These are phyloP conservation scores for Scaptomyza polygonia DNA, from an alignment of 2,888 invertebrate genomes.

Conservation along the genomic window DNA sequence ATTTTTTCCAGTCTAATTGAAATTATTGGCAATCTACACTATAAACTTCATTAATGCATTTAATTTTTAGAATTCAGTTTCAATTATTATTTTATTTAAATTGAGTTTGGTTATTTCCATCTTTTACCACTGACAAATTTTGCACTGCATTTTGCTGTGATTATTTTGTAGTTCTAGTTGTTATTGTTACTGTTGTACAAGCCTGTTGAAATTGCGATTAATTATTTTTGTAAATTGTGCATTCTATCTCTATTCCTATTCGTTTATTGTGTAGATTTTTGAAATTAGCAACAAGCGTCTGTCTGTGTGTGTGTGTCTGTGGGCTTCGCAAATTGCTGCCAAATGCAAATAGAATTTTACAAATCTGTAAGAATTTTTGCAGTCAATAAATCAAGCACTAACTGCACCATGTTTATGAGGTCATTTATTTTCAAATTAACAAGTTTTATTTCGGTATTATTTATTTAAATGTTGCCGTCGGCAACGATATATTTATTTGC, in stretches of 20 bases:
- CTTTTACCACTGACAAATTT: constrained; percentile 32
- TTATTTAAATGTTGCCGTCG: constrained; percentile 31
- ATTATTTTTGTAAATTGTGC: constrained; percentile 49
- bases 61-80: constrained; percentile 14
- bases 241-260: not conserved
- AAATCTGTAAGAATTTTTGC: constrained; percentile 60
- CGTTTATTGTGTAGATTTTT: constrained; percentile 52
- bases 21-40: not conserved
- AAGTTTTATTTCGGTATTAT: no score
- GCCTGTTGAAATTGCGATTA: constrained; percentile 52
- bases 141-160: constrained; percentile 29
- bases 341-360: constrained; percentile 46
- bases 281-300: constrained; percentile 47
- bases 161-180: constrained; percentile 8
- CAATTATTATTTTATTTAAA: constrained; percentile 13
- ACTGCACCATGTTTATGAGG: no score
- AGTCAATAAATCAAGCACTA: constrained; percentile 42
- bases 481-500: constrained; percentile 37
- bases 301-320: constrained; percentile 19
- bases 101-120: constrained; percentile 8
- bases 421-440: no score
- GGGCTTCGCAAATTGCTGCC: constrained; percentile 27
- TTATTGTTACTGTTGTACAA: constrained; percentile 13
- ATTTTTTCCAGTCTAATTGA: not conserved
- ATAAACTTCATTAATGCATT: constrained; percentile 16